Base-by-base conservation (phyloP, 2,888 invertebrate species). In the Folsomia manolachei region DNA sequence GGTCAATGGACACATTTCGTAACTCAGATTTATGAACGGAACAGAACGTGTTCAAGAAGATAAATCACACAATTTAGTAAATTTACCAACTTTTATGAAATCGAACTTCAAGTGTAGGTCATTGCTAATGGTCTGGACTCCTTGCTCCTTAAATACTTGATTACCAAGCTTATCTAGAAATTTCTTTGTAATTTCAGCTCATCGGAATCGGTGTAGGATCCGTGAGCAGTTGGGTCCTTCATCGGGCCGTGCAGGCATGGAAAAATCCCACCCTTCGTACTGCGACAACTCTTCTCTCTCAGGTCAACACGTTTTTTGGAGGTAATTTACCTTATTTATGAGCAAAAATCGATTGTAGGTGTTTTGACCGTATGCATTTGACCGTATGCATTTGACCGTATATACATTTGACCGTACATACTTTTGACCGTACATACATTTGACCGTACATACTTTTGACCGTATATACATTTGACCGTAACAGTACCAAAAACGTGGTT, bases 141-240 rank as follows among this genome's bases (percentile, higher is more conserved):
- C n/a, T n/a, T n/a, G n/a, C n/a, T n/a, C n/a, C n/a, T n/a, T n/a
- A n/a, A n/a, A n/a, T n/a, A n/a, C n/a, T n/a, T n/a, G n/a, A n/a
- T n/a, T n/a, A n/a, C n/a, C n/a, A n/a, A n/a, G n/a, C n/a, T n/a
- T n/a, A 39, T 9, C 39, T 39, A 39, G 4, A 14, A 39, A 27
- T 27, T 64, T n/a, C n/a, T n/a, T 19, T 64, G 25, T 56, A 21
- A 27, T 75, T 76, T 21, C 62, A 80, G 80, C 71, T 80, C 27
- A 73, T 75, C 25, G 80, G 80, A 56, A 70, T 81, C 51, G 78
- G 76, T 4, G 79, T 79, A n/a, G 78, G 77, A 26, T 74, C 79
- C 9, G 75, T 75, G 1, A 75, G 76, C 27, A 77, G 77, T 64
- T 80, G 80, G 80, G 76, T 77, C 24, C 74, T 80, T 11, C 80